These are phyloP conservation scores for Drosophila nannoptera DNA, from an alignment of 1,140 invertebrate species.

Conservation along the genomic window DNA sequence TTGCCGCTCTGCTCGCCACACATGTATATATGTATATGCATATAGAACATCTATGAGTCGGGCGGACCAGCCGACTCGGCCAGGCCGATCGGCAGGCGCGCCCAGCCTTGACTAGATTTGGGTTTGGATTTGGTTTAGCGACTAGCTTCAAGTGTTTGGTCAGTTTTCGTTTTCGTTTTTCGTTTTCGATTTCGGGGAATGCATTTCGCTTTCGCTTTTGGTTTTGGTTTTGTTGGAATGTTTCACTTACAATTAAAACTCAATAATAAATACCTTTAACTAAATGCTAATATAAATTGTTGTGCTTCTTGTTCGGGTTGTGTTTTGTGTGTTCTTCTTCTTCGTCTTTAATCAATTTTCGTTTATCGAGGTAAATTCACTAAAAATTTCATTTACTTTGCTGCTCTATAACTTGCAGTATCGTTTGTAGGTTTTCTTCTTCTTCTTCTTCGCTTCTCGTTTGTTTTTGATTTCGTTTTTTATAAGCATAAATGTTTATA, in stretches of 20 bases:
- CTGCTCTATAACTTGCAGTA: slow-evolving; percentile 39
- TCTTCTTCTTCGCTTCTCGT: too few species aligned
- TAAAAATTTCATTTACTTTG: slow-evolving; percentile 56
- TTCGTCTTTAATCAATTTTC: slow-evolving; percentile 4
- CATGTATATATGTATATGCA: slow-evolving; percentile 1
- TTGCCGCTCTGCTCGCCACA: slow-evolving; percentile 6
- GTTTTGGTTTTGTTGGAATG: slow-evolving; percentile 33
- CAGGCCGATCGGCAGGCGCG: slow-evolving; percentile 15
- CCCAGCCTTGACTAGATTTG: slow-evolving; percentile 60
- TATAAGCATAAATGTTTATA: slow-evolving; percentile 37
- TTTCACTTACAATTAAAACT: slow-evolving; percentile 49
- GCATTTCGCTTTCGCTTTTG: not conserved
- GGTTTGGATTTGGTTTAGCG: slow-evolving; percentile 29
- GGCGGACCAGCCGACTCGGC: slow-evolving; percentile 6
- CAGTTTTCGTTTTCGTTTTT: slow-evolving; percentile 16
- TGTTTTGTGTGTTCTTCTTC: slow-evolving; percentile 1
- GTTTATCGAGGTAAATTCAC: slow-evolving; percentile 56
- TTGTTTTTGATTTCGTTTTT: slow-evolving; percentile 10
- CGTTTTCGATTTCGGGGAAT: slow-evolving; percentile 3
- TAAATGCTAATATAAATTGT: slow-evolving; percentile 42
- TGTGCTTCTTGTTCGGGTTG: slow-evolving; percentile 8
- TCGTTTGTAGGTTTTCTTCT: not conserved
- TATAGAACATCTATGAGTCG: slow-evolving; percentile 36
- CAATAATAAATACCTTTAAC: slow-evolving; percentile 28
- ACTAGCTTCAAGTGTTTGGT: slow-evolving; percentile 56